Base-by-base conservation (phyloP, 2,797 vertebrate species). In the Rhinatrema bivittatum region DNA sequence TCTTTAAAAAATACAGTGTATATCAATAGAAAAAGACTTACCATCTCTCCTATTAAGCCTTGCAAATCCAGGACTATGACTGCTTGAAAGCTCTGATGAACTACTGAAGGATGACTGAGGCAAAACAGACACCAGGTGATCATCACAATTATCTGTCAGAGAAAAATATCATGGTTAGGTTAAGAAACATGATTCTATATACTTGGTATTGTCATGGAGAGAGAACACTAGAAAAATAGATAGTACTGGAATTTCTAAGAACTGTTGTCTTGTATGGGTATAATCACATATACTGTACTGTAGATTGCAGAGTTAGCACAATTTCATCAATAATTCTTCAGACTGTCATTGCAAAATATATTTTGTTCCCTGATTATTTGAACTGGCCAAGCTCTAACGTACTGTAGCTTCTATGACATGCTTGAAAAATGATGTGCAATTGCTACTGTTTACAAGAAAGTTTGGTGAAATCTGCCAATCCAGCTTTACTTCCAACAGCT, bases 41-140 rank as follows among this genome's bases (percentile, higher is more conserved):
- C 94, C 94, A 1, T 97, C 92, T 86, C 88, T 81, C 69, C 89
- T 78, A 72, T 96, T 97, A 30, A 97, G 87, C 57, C 79, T 93
- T 69, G 87, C 90, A 41, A 91, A 91, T 47, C 84, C 81, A 15
- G 95, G 85, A 11, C 87, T 91, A 7, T 90, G 82, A 32, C 81
- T 84, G 60, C 66, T 79, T 2, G 93, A 93, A 11, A 92, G 83
- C 60, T 92, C 87, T 1, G 94, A 91, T 5, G 94, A 97, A 65
- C 91, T 89, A 67, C 87, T 90, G 56, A 97, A 97, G 7, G 89
- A 91, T 1, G 84, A 78, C 23, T 79, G 82, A 25, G 92, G 85
- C 45, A 96, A 66, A 39, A 76, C 45, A 25, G 90, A 83, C 21
- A 79, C 76, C 52, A 97, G 61, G 16, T 85, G 87, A 39, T 81